Evolutionary conservation across 2,797 vertebrate genomes (phyloP), one percentile per base, ranked within the genome.

Genomic region (Falco columbarius): DNA sequence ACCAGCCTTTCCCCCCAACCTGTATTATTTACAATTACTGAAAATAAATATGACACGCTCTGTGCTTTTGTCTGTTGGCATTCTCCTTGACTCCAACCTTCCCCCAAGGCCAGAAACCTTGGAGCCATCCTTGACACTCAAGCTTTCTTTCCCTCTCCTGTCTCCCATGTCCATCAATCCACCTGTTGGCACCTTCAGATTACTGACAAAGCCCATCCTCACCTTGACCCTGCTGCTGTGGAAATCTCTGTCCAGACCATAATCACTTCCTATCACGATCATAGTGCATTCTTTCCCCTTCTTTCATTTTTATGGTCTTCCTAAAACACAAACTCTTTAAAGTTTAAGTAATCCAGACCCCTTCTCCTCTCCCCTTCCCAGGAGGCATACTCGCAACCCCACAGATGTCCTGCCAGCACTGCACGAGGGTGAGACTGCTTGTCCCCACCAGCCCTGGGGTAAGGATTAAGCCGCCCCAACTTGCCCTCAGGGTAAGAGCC

Each of bases 401-500:
- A 2, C 12, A 65, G 51, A 19, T 30, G 26, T 34, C 52, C 62
- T 58, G 13, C 5, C 40, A 38, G 47, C 44, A 19, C 27, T 34
- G 14, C 42, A 6, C 0, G 0, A 65, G 59, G 34, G 5, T 0
- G 0, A 58, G 21, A 22, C 4, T 3, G 0, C 8, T 71, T 59
- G 19, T 58, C 15, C 34, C 42, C 12, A 2, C n/a, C 0, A 2
- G 5, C 44, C 42, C 15, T 3, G 0, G 29, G 4, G 5, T 29
- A 42, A 52, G 52, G 55, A 34, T 1, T 2, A 29, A 62, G 42
- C 46, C 80, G 40, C 36, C 18, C 12, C 20, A 21, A 4, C 16
- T 34, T 52, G 10, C n/a, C 38, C n/a, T 7, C 0, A 12, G 51
- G 21, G 3, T 30, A 44, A 13, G 13, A 40, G 30, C 34, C 73